phyloP scores from a whole-genome alignment of 1,140 invertebrate genomes.

The honey bee (Apis mellifera) region Amel_HAv3.1 CM009940.2:6902001-6902500 shows the following conservation, averaged over 20 bases:
- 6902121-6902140: conserved; percentile 31
- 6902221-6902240: background rate
- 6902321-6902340: too few relatives aligned
- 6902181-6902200: background rate
- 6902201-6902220: background rate
- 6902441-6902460: too few relatives aligned
- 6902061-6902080: conserved; percentile 32
- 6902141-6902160: conserved; percentile 13
- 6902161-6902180: conserved; percentile 35
- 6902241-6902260: background rate
- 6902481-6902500: too few relatives aligned
- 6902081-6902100: conserved; percentile 18
- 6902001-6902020: conserved; percentile 11
- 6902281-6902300: too few relatives aligned
- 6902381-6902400: too few relatives aligned
- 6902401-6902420: too few relatives aligned
- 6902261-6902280: too few relatives aligned
- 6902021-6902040: conserved; percentile 39
- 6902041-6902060: conserved; percentile 36
- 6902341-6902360: too few relatives aligned
- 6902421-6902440: too few relatives aligned
- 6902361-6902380: too few relatives aligned
- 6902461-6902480: too few relatives aligned
- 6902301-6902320: too few relatives aligned
- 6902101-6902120: conserved; percentile 41